Evolutionary conservation across 2,888 invertebrate genomes (phyloP), one percentile per base, ranked within the genome.

Genomic region (Copidosoma aretas): DNA sequence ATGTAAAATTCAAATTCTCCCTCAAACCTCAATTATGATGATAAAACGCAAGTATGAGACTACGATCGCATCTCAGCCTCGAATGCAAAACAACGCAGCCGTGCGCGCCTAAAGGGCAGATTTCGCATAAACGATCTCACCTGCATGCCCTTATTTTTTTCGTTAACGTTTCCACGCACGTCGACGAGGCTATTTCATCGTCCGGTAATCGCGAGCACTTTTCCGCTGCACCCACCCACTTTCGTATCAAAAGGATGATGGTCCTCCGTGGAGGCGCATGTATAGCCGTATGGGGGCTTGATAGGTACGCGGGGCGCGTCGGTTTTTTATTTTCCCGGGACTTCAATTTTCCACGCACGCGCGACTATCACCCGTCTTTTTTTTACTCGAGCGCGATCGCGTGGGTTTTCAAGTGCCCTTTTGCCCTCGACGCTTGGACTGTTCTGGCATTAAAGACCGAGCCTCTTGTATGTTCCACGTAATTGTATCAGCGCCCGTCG

Each of bases 121-220:
- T 32, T 32, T 61, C 41, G 52, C 39, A 32, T n/a, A 32, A n/a
- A 43, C 24, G 14, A 21, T 49, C 1, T 25, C 39, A 41, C 56
- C 24, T n/a, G 56, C 3, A 32, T 5, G 32, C 32, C 32, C 8
- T 32, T 32, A 5, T 32, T 32, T 32, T 32, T 8, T 32, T 32
- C 8, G 32, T 32, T 32, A 32, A 32, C 32, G 32, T 32, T 32
- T 32, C 32, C 32, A 32, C 32, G 32, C 32, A 32, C 32, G 32
- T 32, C 32, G 24, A 46, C 25, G 25, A 62, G n/a, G 56, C 49
- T 52, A 53, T 64, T 63, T 68, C 63, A 68, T 60, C 60, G 53
- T 60, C 54, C 57, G 25, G 43, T 58, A 25, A 57, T 62, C 58
- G 51, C 43, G 24, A 15, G 5, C 24, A 21, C 46, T 49, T 63